phyloP scores from a whole-genome alignment of 2,113 vertebrate genomes.

The Drymodes brunneopygia region DNA sequence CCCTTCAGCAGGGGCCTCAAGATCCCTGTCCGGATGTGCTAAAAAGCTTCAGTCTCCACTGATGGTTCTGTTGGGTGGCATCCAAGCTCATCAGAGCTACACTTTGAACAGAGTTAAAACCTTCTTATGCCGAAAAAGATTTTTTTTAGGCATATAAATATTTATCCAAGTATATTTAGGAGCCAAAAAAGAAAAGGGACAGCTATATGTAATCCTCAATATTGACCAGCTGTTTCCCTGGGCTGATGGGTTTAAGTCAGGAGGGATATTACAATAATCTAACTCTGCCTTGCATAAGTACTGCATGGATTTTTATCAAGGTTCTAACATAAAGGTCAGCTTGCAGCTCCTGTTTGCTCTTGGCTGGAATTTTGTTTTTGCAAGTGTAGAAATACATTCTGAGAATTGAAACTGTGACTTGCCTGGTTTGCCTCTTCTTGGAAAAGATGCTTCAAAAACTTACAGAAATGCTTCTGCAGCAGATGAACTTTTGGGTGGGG shows the following conservation, averaged over 20 bases:
- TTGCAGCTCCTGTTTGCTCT: not conserved
- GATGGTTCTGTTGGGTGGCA: not conserved
- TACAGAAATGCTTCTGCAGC: not conserved
- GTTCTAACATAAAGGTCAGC: not conserved
- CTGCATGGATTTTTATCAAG: not conserved
- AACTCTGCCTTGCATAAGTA: not conserved
- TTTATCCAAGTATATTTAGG: not conserved
- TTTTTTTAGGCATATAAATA: not conserved
- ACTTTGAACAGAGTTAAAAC: not conserved
- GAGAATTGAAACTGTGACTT: not conserved
- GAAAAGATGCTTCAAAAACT: not conserved
- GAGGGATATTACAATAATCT: not conserved
- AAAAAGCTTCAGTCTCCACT: not conserved
- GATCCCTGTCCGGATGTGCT: not conserved
- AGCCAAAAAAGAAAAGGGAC: not conserved
- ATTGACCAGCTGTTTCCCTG: not conserved
- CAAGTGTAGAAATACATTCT: not conserved
- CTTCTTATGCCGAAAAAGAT: not conserved
- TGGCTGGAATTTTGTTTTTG: not conserved
- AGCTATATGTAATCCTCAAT: not conserved
- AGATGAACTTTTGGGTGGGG: not conserved
- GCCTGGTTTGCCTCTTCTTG: not conserved
- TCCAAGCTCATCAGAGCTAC: not conserved
- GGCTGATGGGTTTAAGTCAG: not conserved
- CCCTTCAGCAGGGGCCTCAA: not conserved